phyloP scores from a whole-genome alignment of 2,888 invertebrate species.

The Xestia sexstrigata region DNA sequence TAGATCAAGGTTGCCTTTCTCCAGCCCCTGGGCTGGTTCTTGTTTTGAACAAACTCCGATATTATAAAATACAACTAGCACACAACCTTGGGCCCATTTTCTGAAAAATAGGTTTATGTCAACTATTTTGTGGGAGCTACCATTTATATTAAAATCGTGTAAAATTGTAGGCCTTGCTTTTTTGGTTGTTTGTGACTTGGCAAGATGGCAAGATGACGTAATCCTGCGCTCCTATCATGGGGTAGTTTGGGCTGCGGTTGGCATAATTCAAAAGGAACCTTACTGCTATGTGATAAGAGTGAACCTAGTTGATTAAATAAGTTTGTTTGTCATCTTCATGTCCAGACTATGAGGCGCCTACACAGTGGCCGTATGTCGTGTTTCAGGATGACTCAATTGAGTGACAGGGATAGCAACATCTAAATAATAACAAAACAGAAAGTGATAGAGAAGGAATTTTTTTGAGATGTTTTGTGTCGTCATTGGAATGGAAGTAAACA shows the following conservation, averaged over 20 bases:
- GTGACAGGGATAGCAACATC: conserved; percentile 37
- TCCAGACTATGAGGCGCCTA: conserved; percentile 76
- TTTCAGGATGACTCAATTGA: conserved; percentile 52
- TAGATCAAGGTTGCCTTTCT: conserved; percentile 60
- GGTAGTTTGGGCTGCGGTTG: conserved; percentile 25
- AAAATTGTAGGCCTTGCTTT: conserved; percentile 65
- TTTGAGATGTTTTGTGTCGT: conserved; percentile 11
- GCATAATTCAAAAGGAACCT: conserved; percentile 51
- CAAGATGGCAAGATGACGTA: conserved; percentile 78
- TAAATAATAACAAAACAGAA: conserved; percentile 17
- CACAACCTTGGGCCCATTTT: conserved; percentile 76
- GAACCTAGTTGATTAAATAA: not conserved
- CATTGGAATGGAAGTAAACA: conserved; percentile 34
- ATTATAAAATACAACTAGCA: conserved; percentile 63
- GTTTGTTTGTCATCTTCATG: conserved; percentile 65
- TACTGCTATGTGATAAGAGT: conserved; percentile 43
- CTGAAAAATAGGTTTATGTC: conserved; percentile 67
- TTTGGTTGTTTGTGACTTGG: conserved; percentile 73
- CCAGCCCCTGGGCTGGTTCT: conserved; percentile 29
- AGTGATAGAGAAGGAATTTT: conserved; percentile 17
- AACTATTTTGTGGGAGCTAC: conserved; percentile 65
- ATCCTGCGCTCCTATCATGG: conserved; percentile 72
- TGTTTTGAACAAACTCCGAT: conserved; percentile 65
- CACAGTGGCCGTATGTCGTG: conserved; percentile 58
- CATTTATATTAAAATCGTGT: conserved; percentile 39